Percentiles rank a stretch among this genome's conserved stretches.
These are phyloP conservation scores for Apantesis nais DNA, from an alignment of 2,888 invertebrate genomes.

Conservation along the genomic window DNA sequence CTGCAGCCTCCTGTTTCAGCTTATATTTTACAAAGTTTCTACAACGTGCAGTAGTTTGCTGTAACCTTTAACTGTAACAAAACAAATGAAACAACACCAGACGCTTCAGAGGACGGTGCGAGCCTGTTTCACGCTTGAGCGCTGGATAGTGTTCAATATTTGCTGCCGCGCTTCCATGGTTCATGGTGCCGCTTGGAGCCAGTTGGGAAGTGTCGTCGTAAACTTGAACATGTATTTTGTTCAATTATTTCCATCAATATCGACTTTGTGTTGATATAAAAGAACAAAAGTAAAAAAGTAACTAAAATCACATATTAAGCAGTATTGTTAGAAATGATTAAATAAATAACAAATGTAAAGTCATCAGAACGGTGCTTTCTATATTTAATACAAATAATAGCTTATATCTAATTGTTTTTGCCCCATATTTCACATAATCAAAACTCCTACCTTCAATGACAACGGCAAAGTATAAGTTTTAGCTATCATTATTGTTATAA, in stretches of 20 bases:
- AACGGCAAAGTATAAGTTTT: not conserved
- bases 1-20: no score
- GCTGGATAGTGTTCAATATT: not conserved
- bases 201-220: not conserved
- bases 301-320: no score
- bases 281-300: no score
- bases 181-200: not conserved
- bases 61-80: not conserved
- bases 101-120: not conserved
- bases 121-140: not conserved
- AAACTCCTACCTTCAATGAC: no score
- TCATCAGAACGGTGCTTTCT: no score
- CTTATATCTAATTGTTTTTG: no score
- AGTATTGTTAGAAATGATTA: no score
- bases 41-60: not conserved
- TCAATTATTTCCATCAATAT: not conserved
- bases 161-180: not conserved
- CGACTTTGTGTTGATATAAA: not conserved
- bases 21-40: not conserved
- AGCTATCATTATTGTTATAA: not conserved
- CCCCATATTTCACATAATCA: no score
- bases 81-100: not conserved
- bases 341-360: no score
- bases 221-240: not conserved
- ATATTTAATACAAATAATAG: no score